Base-by-base conservation (phyloP, 2,797 vertebrate species). In the Danio albolineatus region DNA sequence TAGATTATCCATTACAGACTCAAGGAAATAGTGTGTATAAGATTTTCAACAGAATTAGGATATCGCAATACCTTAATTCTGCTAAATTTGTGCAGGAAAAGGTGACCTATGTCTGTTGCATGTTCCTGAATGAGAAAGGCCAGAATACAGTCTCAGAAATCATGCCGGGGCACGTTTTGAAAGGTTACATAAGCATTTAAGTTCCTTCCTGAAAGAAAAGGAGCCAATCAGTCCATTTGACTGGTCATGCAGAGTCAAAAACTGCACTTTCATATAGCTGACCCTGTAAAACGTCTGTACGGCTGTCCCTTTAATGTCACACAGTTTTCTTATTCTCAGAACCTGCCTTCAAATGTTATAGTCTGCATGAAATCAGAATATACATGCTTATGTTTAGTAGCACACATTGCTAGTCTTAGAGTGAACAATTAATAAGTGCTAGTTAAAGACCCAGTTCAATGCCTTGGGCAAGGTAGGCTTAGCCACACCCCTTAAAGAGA, bases 1-100 rank as follows among this genome's bases (percentile, higher is more conserved):
- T 79, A 39, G 71, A 82, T 72, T 51, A 62, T 61, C 41, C 36
- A 36, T 57, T 73, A 67, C 9, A 82, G 39, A 51, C 62, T 69
- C 10, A 36, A 39, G 5, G 13, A 28, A 16, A 60, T 38, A 21
- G 64, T 10, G 46, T 19, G 10, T 72, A 72, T 44, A 16, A 57
- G 57, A 57, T 44, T 72, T 57, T 57, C 13, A 56, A 17, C 16
- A 44, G 2, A 38, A 41, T 44, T 54, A 39, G 28, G 28, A 28
- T 28, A 28, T 28, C 3, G 28, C 28, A 28, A 28, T 28, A 28
- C 28, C 28, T 28, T 28, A 28, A 28, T 28, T 28, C 28, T 28
- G 28, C 28, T 28, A 28, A 28, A 28, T 28, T 28, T 28, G 28
- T 28, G 28, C 28, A 28, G 28, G 28, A 10, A 64, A 73, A 16